phyloP scores from a whole-genome alignment of 2,113 vertebrate species.

The Crypturellus undulatus region DNA sequence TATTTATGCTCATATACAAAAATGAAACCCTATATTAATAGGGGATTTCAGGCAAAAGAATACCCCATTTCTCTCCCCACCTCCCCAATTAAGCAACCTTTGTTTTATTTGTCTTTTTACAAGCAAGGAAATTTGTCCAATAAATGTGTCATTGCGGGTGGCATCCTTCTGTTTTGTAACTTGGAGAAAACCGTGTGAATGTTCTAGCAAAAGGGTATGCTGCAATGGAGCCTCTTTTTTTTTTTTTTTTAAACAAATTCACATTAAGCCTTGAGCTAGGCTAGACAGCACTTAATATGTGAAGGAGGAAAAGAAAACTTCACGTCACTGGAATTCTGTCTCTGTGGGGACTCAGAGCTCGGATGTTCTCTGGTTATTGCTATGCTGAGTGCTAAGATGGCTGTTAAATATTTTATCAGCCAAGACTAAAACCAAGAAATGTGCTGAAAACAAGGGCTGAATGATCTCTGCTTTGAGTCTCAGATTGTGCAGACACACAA shows the following conservation, averaged over 20 bases:
- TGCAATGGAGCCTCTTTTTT: background rate
- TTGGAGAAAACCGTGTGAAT: background rate
- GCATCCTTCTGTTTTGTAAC: background rate
- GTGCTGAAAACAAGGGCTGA: constrained; percentile 2
- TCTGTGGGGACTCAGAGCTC: background rate
- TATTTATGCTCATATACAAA: background rate
- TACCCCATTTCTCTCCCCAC: background rate
- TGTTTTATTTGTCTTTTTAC: background rate
- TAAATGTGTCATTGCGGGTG: fast-evolving
- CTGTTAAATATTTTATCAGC: constrained; percentile 72
- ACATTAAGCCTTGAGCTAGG: background rate
- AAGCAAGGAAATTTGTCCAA: background rate
- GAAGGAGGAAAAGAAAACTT: constrained; percentile 17
- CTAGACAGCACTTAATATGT: background rate
- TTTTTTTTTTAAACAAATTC: background rate
- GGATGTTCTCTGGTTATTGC: constrained; percentile 32
- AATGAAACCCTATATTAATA: fast-evolving
- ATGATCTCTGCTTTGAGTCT: constrained; percentile 24
- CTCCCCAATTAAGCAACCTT: background rate
- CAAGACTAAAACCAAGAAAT: constrained; percentile 34
- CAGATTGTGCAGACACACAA: background rate
- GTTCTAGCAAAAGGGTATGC: background rate
- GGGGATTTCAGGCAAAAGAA: background rate
- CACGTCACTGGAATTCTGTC: background rate
- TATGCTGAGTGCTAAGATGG: constrained; percentile 39